Evolutionary conservation across 30 jellyfish, hydroid and myxozoan species (phyloP), one percentile per base, ranked within the genome.

Genomic region (Pseudorhiza aurosa): DNA sequence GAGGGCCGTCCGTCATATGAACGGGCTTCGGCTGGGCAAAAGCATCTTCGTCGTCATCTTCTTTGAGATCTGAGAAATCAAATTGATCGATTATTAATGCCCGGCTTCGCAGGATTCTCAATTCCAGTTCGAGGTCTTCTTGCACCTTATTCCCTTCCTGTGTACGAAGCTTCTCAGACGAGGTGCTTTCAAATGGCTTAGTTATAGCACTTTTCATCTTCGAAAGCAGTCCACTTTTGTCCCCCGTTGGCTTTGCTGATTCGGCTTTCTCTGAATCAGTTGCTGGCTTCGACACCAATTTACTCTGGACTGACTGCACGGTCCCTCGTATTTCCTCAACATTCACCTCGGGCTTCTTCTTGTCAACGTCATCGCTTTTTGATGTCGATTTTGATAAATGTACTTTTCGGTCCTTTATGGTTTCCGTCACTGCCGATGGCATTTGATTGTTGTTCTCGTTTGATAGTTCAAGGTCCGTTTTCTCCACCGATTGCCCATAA

Each of bases 401-500:
- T 47, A 69, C 29, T 68, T 82, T 94, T 39, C 95, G 28, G 4
- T 92, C 98, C 40, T 56, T 58, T 18, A 87, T 76, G 40, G 87
- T 74, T 18, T 85, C 96, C 27, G 79, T 24, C 0, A 77, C 73
- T 8, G 67, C 91, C 30, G 82, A 72, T 2, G 68, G 14, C 42
- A 45, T 75, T 0, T 40, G 65, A 22, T 17, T 12, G 31, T 12
- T 46, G 24, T 29, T 57, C 18, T 87, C 96, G 27, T 75, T 85
- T 28, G 94, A 71, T 11, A 76, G 71, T 32, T 94, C 99, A 22
- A 75, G 51, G 30, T 94, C 99, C 31, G 93, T 47, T 47, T 94
- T 94, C 27, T 94, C 99, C 32, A 88, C 81, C 45, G 99, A 94
- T 25, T 75, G 92, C 2, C 96, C 96, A 81, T 94, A 94, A 86